A percentile compares a stretch with the other conserved stretches of the same genome.
Evolutionary conservation across 1,140 invertebrate genomes (phyloP).

Genomic region (Drosophila busckii): DNA sequence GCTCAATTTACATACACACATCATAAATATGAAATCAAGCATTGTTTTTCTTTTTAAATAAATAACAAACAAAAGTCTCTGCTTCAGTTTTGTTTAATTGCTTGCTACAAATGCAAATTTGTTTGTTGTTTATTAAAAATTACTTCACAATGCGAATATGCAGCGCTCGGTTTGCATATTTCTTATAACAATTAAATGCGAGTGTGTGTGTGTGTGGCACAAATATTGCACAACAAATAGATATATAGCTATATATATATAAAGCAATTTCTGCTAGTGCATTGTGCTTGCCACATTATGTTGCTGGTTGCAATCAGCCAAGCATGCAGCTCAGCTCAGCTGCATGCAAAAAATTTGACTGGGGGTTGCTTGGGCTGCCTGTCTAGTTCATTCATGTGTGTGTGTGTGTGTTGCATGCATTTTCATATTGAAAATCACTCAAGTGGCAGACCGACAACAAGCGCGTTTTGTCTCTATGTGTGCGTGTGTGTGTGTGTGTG

Average conservation of each 20-base stretch:
- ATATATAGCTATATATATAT: no score
- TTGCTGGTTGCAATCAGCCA: conserved; percentile 61
- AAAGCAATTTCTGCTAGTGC: background rate
- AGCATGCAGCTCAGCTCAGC: conserved; percentile 44
- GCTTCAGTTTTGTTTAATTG: no score
- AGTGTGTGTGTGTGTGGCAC: no score
- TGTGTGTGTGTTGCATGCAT: no score
- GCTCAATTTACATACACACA: conserved; percentile 46
- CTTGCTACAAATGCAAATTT: conserved; percentile 19
- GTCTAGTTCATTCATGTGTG: conserved; percentile 16
- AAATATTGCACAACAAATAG: no score
- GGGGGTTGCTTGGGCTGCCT: conserved; percentile 13
- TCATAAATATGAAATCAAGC: conserved; percentile 59
- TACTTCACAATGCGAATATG: no score
- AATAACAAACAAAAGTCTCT: no score
- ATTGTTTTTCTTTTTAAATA: conserved; percentile 49
- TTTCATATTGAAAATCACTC: conserved; percentile 75
- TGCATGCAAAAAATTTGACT: no score
- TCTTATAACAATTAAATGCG: no score
- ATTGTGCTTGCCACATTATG: conserved; percentile 8
- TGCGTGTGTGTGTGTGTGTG: no score
- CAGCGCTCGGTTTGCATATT: no score
- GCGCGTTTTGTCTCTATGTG: conserved; percentile 56
- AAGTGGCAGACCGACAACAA: conserved; percentile 64
- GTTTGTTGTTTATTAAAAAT: no score